Evolutionary conservation across 2,797 vertebrate species (phyloP).

Genomic region (Lepus townsendii): DNA sequence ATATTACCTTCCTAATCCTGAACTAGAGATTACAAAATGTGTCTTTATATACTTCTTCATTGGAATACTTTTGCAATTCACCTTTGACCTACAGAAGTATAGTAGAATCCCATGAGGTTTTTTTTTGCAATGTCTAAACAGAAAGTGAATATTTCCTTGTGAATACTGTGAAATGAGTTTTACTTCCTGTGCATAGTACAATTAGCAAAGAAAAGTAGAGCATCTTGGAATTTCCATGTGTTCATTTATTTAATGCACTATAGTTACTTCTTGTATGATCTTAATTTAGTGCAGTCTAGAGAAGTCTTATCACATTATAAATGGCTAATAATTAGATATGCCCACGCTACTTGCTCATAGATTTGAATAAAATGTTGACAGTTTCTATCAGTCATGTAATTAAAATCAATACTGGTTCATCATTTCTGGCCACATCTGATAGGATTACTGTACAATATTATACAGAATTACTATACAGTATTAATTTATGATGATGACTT

Average conservation of each 20-base stretch:
- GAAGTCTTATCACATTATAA: not conserved
- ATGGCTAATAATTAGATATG: conserved; percentile 49
- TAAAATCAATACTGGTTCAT: conserved; percentile 48
- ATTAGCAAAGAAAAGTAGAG: not conserved
- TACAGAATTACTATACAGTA: not conserved
- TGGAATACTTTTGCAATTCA: conserved; percentile 34
- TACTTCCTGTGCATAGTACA: not conserved
- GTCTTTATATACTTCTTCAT: not conserved
- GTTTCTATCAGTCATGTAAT: conserved; percentile 40
- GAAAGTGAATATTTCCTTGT: not conserved
- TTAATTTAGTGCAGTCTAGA: conserved; percentile 50
- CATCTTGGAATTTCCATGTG: not conserved
- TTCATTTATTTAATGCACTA: conserved; percentile 43
- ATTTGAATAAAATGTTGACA: conserved; percentile 49
- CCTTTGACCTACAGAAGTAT: not conserved
- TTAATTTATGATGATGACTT: conserved; percentile 35
- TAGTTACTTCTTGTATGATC: conserved; percentile 2
- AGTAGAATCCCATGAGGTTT: not conserved
- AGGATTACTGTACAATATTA: conserved; percentile 47
- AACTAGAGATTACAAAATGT: not conserved
- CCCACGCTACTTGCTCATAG: not conserved
- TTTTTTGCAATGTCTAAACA: not conserved
- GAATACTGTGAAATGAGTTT: not conserved
- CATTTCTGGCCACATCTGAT: not conserved
- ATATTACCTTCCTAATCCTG: not conserved